These are phyloP conservation scores for Eulemur albifrons DNA, from an alignment of 2,797 vertebrate genomes.

Conservation along the genomic window DNA sequence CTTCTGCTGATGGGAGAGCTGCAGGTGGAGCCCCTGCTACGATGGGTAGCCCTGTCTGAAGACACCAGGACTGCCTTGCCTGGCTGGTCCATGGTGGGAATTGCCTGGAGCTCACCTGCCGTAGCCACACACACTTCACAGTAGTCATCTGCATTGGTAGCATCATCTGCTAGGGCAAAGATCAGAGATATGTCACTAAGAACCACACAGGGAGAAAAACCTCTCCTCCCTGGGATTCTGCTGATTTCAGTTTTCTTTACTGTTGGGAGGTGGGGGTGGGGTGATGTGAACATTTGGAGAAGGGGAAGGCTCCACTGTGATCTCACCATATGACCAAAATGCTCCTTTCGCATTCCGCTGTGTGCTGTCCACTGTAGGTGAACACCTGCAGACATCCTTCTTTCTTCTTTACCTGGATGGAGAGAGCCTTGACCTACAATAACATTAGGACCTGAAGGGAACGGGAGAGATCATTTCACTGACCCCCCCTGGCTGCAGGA, in stretches of 20 bases:
- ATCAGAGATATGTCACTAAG: not conserved
- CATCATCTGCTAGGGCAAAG: not conserved
- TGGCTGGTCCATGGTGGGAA: not conserved
- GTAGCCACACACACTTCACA: not conserved
- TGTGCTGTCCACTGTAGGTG: fast-evolving
- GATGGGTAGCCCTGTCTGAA: not conserved
- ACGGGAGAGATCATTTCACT: not conserved
- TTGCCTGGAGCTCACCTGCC: too few species aligned
- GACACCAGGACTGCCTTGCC: not conserved
- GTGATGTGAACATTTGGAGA: not conserved
- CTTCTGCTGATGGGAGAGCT: not conserved
- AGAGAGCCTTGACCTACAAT: not conserved
- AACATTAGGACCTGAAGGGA: too few species aligned
- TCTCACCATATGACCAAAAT: not conserved
- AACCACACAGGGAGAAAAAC: not conserved
- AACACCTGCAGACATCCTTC: not conserved
- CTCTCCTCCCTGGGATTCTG: not conserved
- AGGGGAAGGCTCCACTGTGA: not conserved
- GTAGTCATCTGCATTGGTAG: not conserved
- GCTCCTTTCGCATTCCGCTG: fast-evolving
- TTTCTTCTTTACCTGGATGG: not conserved
- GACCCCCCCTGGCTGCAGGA: not conserved
- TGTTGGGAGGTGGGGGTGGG: not conserved
- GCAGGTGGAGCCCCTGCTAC: not conserved
- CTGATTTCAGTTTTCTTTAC: not conserved